Evolutionary conservation across 2,113 vertebrate genomes (phyloP), one percentile per base, ranked within the genome.

Genomic region (Tachysurus fulvidraco): DNA sequence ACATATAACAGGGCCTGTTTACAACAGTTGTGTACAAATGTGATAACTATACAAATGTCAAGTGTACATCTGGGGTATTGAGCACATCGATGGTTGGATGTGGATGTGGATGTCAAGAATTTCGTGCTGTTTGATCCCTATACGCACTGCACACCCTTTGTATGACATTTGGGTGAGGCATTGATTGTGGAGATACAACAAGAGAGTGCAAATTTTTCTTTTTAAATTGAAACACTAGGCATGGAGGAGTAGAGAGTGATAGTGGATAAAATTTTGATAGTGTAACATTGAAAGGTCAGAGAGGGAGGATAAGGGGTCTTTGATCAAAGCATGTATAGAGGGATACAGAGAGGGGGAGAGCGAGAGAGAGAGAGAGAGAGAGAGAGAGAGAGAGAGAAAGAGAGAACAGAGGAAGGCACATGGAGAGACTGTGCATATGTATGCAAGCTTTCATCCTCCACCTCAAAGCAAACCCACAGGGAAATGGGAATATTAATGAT

Each of bases 201-300:
- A 52, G 12, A 86, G 74, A 74, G 81, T 60, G 57, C 57, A 78
- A n/a, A 77, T 76, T 41, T 55, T n/a, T 54, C 84, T n/a, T 28
- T 65, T 71, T 17, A 4, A 17, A 19, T 57, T 41, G n/a, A 85
- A 85, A 65, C n/a, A 28, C 54, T 16, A 69, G 41, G 21, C 30
- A 80, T 73, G 36, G 8, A 85, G 65, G 77, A 17, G 54, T 46
- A 81, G 65, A 59, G 21, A 81, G 57, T 85, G 84, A 83, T 25
- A 82, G 64, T 59, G 59, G 65, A 74, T 84, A 74, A 59, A 76
- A 36, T 67, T 21, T 9, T 64, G 25, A 74, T 71, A 55, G 30
- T 85, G 60, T n/a, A 62, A 81, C 25, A 67, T 81, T 77, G 10
- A 84, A 89, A 89, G 85, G 85, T 87, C 82, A 89, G 67, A 84